Evolutionary conservation across 2,113 vertebrate genomes (phyloP).

Genomic region (Rhagologus leucostigma): DNA sequence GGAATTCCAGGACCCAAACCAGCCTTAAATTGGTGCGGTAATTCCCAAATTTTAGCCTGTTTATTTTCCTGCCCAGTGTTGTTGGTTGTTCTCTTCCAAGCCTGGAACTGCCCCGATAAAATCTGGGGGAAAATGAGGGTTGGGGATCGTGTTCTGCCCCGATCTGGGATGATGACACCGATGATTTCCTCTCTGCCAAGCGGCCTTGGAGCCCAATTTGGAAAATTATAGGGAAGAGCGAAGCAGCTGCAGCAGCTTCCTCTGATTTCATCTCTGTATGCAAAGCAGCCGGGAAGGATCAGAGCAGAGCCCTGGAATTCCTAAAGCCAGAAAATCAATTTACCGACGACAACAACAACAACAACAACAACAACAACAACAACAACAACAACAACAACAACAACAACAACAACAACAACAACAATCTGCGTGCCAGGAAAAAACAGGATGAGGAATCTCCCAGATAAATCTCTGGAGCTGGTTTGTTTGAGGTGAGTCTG

Average conservation of each 20-base stretch:
- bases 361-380: not conserved
- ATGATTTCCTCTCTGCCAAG: not conserved
- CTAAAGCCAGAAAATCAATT: not conserved
- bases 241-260: constrained; percentile 2
- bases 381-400: not conserved
- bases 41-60: not conserved
- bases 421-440: not conserved
- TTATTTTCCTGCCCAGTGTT: fast-evolving
- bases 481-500: not conserved
- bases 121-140: not conserved
- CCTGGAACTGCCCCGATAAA: not conserved
- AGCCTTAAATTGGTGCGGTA: fast-evolving
- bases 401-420: not conserved
- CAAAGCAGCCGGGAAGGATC: constrained; percentile 11
- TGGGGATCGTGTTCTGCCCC: not conserved
- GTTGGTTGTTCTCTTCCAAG: not conserved
- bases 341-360: fast-evolving
- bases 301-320: not conserved
- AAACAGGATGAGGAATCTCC: not conserved
- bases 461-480: not conserved
- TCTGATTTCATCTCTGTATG: constrained; percentile 22
- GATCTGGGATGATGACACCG: not conserved
- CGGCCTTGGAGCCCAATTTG: not conserved
- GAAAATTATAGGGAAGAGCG: constrained; percentile 35
- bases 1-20: not conserved